Percentiles rank a stretch among this genome's conserved stretches.
Evolutionary conservation across 1,140 invertebrate species (phyloP).

Genomic region (Solenopsis invicta): DNA sequence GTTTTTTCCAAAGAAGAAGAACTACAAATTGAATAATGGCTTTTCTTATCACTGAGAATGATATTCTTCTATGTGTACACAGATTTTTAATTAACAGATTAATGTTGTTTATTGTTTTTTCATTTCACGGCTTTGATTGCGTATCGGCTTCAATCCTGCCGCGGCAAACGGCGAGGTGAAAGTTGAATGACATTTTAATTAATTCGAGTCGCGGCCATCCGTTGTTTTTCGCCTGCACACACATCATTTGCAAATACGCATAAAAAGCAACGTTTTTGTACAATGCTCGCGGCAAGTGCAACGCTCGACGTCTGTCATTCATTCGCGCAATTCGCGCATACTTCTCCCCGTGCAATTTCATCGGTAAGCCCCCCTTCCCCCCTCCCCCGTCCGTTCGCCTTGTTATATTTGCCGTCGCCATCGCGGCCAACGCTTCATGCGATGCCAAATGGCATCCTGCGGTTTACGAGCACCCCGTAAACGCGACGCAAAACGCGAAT

Average conservation of each 20-base stretch:
- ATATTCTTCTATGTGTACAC: too few relatives aligned
- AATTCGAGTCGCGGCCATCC: not conserved
- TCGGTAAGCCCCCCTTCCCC: not conserved
- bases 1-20: too few relatives aligned
- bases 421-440: not conserved
- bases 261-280: conserved; percentile 9
- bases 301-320: conserved; percentile 16
- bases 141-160: not conserved
- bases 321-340: not conserved
- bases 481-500: conserved; percentile 11
- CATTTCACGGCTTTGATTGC: not conserved
- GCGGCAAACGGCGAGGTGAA: not conserved
- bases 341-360: conserved; percentile 22
- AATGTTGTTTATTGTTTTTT: not conserved
- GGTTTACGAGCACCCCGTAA: conserved; percentile 29
- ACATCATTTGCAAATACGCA: not conserved
- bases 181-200: conserved; percentile 40
- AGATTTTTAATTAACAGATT: not conserved
- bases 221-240: not conserved
- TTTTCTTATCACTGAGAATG: too few relatives aligned
- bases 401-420: conserved; percentile 5
- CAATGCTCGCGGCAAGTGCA: not conserved
- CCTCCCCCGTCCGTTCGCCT: not conserved
- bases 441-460: conserved; percentile 33
- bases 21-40: too few relatives aligned